phyloP scores from a whole-genome alignment of 1,140 invertebrate species.

The Yoshiicerus persimilis region DNA sequence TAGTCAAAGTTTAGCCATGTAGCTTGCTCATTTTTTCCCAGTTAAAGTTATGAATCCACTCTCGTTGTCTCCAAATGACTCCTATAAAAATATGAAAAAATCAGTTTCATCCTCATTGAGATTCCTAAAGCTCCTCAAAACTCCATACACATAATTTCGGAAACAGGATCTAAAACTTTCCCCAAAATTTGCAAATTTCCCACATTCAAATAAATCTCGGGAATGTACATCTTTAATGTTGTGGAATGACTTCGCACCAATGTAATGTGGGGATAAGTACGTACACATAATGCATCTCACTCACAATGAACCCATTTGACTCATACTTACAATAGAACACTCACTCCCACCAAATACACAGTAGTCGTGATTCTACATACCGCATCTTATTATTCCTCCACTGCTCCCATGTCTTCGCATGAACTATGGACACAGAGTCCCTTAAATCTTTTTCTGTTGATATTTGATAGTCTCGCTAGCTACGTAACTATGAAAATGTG shows the following conservation, averaged over 20 bases:
- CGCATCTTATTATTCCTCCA: neutral
- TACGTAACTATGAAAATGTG: too few relatives aligned
- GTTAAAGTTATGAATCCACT: constrained; percentile 35
- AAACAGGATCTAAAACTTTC: constrained; percentile 33
- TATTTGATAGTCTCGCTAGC: neutral
- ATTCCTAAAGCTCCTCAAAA: constrained; percentile 10
- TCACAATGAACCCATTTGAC: neutral
- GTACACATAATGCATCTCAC: neutral
- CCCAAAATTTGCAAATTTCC: constrained; percentile 46
- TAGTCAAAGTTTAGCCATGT: constrained; percentile 21
- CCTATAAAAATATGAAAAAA: constrained; percentile 36
- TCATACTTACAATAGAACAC: neutral
- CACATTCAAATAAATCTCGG: constrained; percentile 43
- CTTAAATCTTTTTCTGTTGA: neutral
- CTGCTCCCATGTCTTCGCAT: neutral
- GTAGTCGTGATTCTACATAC: too few relatives aligned
- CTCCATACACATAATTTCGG: constrained; percentile 26
- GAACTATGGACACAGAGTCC: neutral
- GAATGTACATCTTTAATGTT: constrained; percentile 41
- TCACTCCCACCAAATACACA: neutral
- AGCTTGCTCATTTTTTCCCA: constrained; percentile 29
- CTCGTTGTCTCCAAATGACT: constrained; percentile 34
- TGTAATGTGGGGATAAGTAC: constrained; percentile 25
- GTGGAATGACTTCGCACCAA: constrained; percentile 41
- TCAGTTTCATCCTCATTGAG: constrained; percentile 32